A percentile compares a stretch with the other conserved stretches of the same genome.
Evolutionary conservation across 2,888 invertebrate species (phyloP).

Genomic region (Petrolisthes manimaculis): DNA sequence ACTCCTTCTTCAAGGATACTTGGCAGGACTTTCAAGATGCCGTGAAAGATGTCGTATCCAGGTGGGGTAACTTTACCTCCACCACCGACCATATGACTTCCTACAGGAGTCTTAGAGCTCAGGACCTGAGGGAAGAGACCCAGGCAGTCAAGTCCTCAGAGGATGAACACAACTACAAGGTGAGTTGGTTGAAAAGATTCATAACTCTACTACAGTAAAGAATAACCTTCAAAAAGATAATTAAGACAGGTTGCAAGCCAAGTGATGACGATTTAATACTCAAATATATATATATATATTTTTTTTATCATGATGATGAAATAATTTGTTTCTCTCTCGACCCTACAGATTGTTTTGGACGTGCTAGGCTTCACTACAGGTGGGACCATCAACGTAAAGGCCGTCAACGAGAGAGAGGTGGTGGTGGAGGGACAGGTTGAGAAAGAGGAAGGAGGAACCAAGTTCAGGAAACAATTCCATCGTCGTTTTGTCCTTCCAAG

Average conservation of each 20-base stretch:
- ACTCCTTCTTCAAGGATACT: constrained; percentile 57
- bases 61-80: background rate
- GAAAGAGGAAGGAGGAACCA: constrained; percentile 39
- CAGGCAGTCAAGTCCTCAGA: constrained; percentile 49
- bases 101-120: constrained; percentile 45
- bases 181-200: background rate
- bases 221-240: background rate
- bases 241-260: too few relatives aligned
- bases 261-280: background rate
- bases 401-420: constrained; percentile 46
- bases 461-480: constrained; percentile 41
- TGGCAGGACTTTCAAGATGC: constrained; percentile 47
- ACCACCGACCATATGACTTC: constrained; percentile 36
- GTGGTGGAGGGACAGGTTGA: constrained; percentile 55
- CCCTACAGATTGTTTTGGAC: constrained; percentile 50
- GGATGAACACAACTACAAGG: constrained; percentile 53
- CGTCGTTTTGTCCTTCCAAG: constrained; percentile 55
- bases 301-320: too few relatives aligned
- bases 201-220: background rate
- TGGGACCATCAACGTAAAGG: constrained; percentile 53
- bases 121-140: constrained; percentile 35
- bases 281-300: background rate
- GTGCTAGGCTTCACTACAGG: constrained; percentile 55
- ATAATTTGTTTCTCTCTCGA: too few relatives aligned
- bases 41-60: constrained; percentile 45